Evolutionary conservation across 2,888 invertebrate genomes (phyloP), one percentile per base, ranked within the genome.

Genomic region (Dryobotodes eremita): DNA sequence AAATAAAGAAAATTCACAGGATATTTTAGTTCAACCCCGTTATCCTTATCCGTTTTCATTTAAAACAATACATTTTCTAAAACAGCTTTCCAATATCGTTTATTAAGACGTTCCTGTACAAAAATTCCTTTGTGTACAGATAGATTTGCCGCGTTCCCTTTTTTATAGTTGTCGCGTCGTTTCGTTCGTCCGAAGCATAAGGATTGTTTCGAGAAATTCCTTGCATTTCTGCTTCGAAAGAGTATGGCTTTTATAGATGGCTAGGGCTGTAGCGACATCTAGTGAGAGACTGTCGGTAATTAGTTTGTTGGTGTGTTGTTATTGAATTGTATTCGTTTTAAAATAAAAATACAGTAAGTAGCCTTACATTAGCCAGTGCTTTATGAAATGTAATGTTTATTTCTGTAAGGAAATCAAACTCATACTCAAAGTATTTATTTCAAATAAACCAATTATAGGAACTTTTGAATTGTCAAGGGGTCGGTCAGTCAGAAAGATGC

Each of bases 81-180:
- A 87, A 79, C 71, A 77, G 76, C 36, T 50, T 55, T 75, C 72
- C 85, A 84, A 87, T 87, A 85, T 70, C 80, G 71, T 84, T 80
- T 87, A 85, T 85, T 77, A 84, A 85, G 85, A 84, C 80, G 80
- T 85, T 87, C 85, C n/a, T 62, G 55, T 75, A 83, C 65, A 84
- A 87, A 87, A 77, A 85, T 80, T 87, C 85, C 76, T 84, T 84
- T 80, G 85, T 84, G 66, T 75, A 84, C 71, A 73, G 70, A 86
- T 86, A 79, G 84, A 84, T 84, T 62, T 86, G 57, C 23, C 68
- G 23, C 59, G 66, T 80, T 74, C 55, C 55, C 73, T 71, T 84
- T 85, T 85, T 84, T 84, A 77, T 87, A 77, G 71, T 77, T 84
- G 79, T 84, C 79, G 84, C 75, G 62, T 68, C 53, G 69, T 72